Evolutionary conservation across 2,113 vertebrate species (phyloP).

Genomic region (Casuarius casuarius): DNA sequence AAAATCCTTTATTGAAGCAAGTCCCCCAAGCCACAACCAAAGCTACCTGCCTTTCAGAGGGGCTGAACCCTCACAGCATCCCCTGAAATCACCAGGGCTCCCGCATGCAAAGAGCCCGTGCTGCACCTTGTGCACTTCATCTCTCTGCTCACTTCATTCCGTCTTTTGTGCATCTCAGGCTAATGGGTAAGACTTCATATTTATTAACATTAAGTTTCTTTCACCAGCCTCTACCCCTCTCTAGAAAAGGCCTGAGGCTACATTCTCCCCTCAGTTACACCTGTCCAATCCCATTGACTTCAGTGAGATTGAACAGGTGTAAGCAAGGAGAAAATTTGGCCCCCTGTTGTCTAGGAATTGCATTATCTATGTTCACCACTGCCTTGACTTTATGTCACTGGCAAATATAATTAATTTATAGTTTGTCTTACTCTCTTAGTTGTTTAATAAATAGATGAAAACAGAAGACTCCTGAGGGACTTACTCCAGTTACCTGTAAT

Average conservation of each 20-base stretch:
- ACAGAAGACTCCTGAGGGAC: slow-evolving; percentile 65
- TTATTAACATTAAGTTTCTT: slow-evolving; percentile 63
- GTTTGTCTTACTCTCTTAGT: slow-evolving; percentile 67
- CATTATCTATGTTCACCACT: slow-evolving; percentile 60
- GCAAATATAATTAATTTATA: slow-evolving; percentile 72
- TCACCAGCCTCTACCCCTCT: slow-evolving; percentile 41
- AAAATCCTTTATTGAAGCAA: neutral
- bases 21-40: neutral
- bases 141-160: neutral
- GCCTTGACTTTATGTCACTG: slow-evolving; percentile 45
- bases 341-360: slow-evolving; percentile 53
- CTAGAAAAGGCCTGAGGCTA: slow-evolving; percentile 60
- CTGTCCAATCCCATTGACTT: slow-evolving; percentile 67
- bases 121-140: neutral
- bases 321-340: slow-evolving; percentile 69
- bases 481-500: slow-evolving; percentile 63
- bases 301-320: slow-evolving; percentile 61
- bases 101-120: neutral
- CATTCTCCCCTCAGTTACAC: slow-evolving; percentile 71
- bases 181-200: slow-evolving; percentile 54
- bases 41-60: neutral
- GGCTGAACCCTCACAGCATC: neutral
- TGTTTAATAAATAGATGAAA: slow-evolving; percentile 75
- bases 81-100: neutral
- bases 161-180: slow-evolving; percentile 10